These are phyloP conservation scores for Microdon myrmicae DNA, from an alignment of 2,888 invertebrate genomes.

Conservation along the genomic window DNA sequence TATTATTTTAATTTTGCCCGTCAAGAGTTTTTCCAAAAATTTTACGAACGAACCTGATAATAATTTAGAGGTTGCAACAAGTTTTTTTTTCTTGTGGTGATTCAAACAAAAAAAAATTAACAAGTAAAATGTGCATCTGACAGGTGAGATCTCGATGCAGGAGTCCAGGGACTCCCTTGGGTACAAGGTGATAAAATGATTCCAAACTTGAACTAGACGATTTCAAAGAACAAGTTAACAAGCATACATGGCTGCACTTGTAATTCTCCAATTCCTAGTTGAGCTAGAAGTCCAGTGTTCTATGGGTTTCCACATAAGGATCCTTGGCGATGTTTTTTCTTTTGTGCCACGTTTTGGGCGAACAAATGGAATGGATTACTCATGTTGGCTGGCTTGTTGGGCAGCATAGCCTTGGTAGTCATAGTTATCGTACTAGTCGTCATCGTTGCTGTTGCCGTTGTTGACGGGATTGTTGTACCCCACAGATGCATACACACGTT, in stretches of 20 bases:
- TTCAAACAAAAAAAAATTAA: no score
- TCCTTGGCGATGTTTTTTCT: slow-evolving; percentile 2
- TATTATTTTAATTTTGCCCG: no score
- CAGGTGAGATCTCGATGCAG: no score
- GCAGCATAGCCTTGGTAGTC: no score
- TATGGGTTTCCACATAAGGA: slow-evolving; percentile 10
- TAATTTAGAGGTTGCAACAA: no score
- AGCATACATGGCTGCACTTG: slow-evolving; percentile 44
- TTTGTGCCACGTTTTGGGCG: slow-evolving; percentile 10
- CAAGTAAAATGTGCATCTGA: no score
- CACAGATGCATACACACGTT: slow-evolving; percentile 26
- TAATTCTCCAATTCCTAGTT: slow-evolving; percentile 37
- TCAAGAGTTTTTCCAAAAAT: no score
- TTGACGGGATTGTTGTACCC: background rate
- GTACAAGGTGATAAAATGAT: slow-evolving; percentile 30
- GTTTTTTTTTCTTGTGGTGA: no score
- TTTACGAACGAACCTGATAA: no score
- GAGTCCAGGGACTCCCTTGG: no score
- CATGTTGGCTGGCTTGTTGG: slow-evolving; percentile 10
- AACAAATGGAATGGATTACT: slow-evolving; percentile 4
- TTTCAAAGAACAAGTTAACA: slow-evolving; percentile 38
- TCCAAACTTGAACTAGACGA: slow-evolving; percentile 35
- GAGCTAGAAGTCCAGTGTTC: slow-evolving; percentile 23
- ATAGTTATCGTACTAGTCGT: no score
- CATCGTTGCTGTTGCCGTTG: slow-evolving; percentile 2